Base-by-base conservation (phyloP, 2,888 invertebrate species). In the Chrysolina haemoptera region DNA sequence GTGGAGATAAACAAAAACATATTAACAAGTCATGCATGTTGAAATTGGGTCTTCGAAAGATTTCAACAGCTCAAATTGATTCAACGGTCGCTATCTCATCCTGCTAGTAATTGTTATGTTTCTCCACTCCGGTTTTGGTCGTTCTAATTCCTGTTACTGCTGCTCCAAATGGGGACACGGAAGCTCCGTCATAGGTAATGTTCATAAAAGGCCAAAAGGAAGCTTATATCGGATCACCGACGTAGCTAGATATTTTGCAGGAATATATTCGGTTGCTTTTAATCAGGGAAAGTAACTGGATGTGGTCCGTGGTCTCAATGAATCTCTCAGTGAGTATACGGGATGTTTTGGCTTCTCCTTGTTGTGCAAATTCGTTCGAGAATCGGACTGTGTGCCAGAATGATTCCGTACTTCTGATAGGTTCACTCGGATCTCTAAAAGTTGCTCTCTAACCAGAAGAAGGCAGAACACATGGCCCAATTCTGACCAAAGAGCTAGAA, bases 141-240 rank as follows among this genome's bases (percentile, higher is more conserved):
- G 59, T 59, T 59, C 35, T 35, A 59, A 59, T 59, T 59, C 59
- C 59, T 16, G 59, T 27, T 18, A 59, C 35, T 14, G 59, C 59
- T 27, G 14, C 35, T 59, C n/a, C n/a, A 2, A 59, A 59, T 16
- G 27, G 16, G 27, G 27, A 59, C 59, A 59, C 59, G n/a, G 27
- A 59, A 59, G 59, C 27, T 11, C 59, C 10, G 12, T 50, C 48
- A 66, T 66, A 27, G 27, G 16, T 66, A 71, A 66, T 48, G 48
- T 71, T 64, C 59, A 62, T 71, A 27, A 66, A 66, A 62, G 46
- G 46, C 48, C 43, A 66, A n/a, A 27, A 62, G 22, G 12, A 59
- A 27, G 46, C 66, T 59, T 66, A 62, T 62, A 59, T 59, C n/a
- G 59, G 59, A 59, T 59, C 59, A 27, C 12, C n/a, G 9, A 18